phyloP scores from a whole-genome alignment of 2,888 invertebrate species.

The Drosophila buzzatii region DNA sequence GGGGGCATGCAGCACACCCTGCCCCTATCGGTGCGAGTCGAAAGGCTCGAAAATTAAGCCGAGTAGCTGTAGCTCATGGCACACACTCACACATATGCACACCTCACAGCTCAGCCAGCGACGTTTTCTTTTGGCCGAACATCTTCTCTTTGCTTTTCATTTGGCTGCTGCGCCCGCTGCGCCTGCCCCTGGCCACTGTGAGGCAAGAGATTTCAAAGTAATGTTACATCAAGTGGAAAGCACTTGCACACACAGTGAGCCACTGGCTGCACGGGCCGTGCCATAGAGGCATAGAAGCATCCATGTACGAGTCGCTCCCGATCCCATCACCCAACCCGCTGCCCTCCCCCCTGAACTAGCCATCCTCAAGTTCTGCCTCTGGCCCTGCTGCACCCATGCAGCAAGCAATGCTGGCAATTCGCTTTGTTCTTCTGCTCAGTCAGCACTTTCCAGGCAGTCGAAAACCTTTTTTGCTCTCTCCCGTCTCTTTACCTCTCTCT shows the following conservation, averaged over 20 bases:
- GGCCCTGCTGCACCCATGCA: constrained; percentile 38
- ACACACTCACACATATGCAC: constrained; percentile 2
- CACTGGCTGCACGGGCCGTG: constrained; percentile 23
- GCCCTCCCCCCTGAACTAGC: neutral
- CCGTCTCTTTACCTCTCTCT: neutral
- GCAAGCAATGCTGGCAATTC: constrained; percentile 54
- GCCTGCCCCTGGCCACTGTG: constrained; percentile 30
- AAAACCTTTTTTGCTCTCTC: constrained; percentile 31
- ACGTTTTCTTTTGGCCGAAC: constrained; percentile 54
- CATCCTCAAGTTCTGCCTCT: constrained; percentile 9
- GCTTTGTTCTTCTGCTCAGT: constrained; percentile 78
- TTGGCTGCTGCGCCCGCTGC: constrained; percentile 40
- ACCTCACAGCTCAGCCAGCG: constrained; percentile 13
- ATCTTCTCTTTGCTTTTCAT: constrained; percentile 80
- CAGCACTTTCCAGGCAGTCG: constrained; percentile 66
- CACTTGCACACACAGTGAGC: constrained; percentile 68
- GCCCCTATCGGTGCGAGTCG: constrained; percentile 46
- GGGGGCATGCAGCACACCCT: constrained; percentile 3
- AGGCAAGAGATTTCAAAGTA: constrained; percentile 77
- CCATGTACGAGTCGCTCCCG: constrained; percentile 33
- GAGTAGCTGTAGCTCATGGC: constrained; percentile 55
- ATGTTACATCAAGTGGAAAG: constrained; percentile 81
- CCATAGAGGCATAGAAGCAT: constrained; percentile 50
- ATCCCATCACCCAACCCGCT: neutral
- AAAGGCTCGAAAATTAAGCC: constrained; percentile 71